phyloP scores from a whole-genome alignment of 2,797 vertebrate species.

The Myripristis jacobus region DNA sequence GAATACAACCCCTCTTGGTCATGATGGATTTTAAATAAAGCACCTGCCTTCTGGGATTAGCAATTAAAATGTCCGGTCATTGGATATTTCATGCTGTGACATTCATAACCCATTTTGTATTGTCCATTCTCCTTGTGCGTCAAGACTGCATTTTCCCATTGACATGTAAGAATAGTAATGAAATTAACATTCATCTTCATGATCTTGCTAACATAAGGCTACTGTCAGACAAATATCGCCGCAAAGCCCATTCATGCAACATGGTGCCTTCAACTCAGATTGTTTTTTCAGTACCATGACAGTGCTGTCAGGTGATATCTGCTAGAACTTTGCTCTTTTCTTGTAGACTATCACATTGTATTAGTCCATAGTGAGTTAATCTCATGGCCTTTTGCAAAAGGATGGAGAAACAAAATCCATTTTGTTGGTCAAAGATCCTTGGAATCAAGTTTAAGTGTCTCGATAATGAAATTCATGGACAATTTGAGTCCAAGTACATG shows the following conservation, averaged over 20 bases:
- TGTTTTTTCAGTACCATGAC: background rate
- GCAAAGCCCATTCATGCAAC: background rate
- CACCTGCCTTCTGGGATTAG: no score
- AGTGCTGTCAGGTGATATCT: background rate
- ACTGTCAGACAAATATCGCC: no score
- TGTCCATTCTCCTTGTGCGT: no score
- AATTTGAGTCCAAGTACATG: conserved; percentile 54
- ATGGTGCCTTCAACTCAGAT: background rate
- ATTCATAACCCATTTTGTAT: no score
- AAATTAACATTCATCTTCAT: no score
- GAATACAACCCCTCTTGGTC: no score
- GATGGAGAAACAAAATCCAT: conserved; percentile 35
- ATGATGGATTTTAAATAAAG: no score
- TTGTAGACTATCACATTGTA: conserved; percentile 14
- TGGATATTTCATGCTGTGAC: no score
- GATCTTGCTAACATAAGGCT: no score
- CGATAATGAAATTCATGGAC: conserved; percentile 53
- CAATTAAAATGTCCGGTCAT: no score
- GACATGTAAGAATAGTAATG: no score
- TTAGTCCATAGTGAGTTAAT: conserved; percentile 41
- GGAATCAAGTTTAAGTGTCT: conserved; percentile 40
- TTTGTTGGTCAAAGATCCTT: conserved; percentile 46
- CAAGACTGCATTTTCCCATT: no score
- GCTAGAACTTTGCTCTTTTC: conserved; percentile 13
- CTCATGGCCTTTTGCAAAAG: conserved; percentile 25